Evolutionary conservation across 1,140 invertebrate species (phyloP), one percentile per base, ranked within the genome.

Genomic region (Drosophila fuyamai): DNA sequence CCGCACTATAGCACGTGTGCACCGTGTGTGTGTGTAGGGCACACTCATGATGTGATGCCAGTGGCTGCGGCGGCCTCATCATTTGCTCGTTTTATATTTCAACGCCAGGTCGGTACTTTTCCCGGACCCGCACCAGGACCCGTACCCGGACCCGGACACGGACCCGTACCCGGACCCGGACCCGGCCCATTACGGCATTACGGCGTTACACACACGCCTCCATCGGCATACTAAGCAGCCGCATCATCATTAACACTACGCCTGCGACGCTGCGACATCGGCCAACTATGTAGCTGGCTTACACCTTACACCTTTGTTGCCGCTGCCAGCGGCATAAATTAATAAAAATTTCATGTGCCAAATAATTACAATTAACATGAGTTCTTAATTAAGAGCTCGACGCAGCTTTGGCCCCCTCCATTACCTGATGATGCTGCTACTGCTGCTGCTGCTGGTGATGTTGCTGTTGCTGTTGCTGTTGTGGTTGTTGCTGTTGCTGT

Each of bases 341-440:
- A 91, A 91, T 91, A 91, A 91, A 91, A 90, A 88, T 90, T 91
- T 90, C 90, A 91, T 91, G 90, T 91, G 90, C 90, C 90, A 91
- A 91, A 91, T 91, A 91, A 91, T 91, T 91, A 90, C 90, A 90
- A 90, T 90, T 91, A 91, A 91, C 90, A 91, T 91, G 90, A 91
- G 90, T 91, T 91, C 90, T 91, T 91, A 91, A 91, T 91, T 91
- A 91, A 91, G 90, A 88, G 90, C 80, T 70, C 68, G 76, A 59
- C 78, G 74, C 77, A 56, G 81, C 66, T 65, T 60, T 60, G 54
- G 61, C 16, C 43, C 13, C 32, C 0, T 8, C n/a, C 50, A 54
- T 66, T 54, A 38, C 55, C 43, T 66, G 56, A 27, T 68, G 67
- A 18, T 78, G 55, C 27, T 66, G 57, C 38, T 66, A 44, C 14